Conservation (phyloP, 2,113 vertebrate species). For the Typhlomys cinereus region DNA sequence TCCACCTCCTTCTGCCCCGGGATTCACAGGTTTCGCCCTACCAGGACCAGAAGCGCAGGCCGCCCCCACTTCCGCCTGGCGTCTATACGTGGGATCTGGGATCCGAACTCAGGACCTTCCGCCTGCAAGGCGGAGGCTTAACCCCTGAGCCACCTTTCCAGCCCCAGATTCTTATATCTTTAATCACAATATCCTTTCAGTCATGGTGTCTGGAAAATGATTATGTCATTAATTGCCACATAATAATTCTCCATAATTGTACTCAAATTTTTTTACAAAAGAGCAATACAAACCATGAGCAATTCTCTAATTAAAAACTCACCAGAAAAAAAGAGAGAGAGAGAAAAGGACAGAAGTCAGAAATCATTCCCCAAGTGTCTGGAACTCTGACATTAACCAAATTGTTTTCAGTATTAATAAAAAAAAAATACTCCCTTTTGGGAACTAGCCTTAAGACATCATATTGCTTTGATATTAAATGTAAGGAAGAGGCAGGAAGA, state of each 20-base stretch:
- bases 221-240: background rate
- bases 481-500: background rate
- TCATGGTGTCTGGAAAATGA: background rate
- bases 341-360: background rate
- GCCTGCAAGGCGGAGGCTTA: no score
- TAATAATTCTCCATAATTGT: background rate
- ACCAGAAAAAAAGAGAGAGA: background rate
- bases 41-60: background rate
- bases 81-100: no score
- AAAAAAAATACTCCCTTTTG: background rate
- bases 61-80: no score
- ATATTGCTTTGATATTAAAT: constrained; percentile 24
- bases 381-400: background rate
- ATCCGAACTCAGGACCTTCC: no score
- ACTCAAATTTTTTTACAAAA: background rate
- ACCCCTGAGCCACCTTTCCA: background rate
- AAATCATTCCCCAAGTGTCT: background rate
- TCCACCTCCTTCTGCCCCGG: no score
- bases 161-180: background rate
- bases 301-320: background rate
- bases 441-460: background rate
- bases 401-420: constrained; percentile 28
- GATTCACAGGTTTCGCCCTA: no score
- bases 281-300: background rate
- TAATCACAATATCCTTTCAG: background rate